A percentile compares a stretch with the other conserved stretches of the same genome.
Conservation (phyloP, 92 coral and sea anemone genomes). For the Zoanthus solanderi region DNA sequence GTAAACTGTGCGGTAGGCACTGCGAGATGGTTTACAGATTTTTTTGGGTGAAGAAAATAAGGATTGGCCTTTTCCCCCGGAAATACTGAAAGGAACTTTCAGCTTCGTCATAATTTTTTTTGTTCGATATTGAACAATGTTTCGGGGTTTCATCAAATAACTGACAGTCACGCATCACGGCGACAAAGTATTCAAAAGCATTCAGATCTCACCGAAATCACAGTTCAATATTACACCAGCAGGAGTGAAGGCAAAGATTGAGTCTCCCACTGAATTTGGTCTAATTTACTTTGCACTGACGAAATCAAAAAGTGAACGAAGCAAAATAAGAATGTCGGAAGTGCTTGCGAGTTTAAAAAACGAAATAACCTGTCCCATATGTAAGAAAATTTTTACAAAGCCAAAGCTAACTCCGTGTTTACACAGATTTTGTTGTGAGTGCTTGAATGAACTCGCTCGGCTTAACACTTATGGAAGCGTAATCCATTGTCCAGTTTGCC, state of each 20-base stretch:
- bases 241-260: background rate
- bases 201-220: background rate
- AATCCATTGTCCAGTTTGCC: slow-evolving; percentile 81
- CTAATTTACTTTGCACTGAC: background rate
- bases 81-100: slow-evolving; percentile 8
- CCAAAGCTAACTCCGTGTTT: slow-evolving; percentile 82
- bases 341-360: slow-evolving; percentile 50
- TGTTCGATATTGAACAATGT: background rate
- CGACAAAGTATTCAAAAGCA: background rate
- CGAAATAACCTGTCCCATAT: slow-evolving; percentile 67
- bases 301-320: background rate
- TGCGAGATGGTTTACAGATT: background rate
- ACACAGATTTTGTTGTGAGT: slow-evolving; percentile 75
- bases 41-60: background rate
- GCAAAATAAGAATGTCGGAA: slow-evolving; percentile 16
- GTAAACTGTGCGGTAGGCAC: background rate
- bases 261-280: background rate
- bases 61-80: background rate
- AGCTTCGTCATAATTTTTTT: background rate
- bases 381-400: slow-evolving; percentile 70
- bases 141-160: background rate
- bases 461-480: slow-evolving; percentile 58
- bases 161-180: background rate
- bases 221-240: slow-evolving; percentile 4
- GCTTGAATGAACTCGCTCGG: slow-evolving; percentile 73